These are phyloP conservation scores for Nematopogon swammerdamellus DNA, from an alignment of 2,888 invertebrate species.

Conservation along the genomic window DNA sequence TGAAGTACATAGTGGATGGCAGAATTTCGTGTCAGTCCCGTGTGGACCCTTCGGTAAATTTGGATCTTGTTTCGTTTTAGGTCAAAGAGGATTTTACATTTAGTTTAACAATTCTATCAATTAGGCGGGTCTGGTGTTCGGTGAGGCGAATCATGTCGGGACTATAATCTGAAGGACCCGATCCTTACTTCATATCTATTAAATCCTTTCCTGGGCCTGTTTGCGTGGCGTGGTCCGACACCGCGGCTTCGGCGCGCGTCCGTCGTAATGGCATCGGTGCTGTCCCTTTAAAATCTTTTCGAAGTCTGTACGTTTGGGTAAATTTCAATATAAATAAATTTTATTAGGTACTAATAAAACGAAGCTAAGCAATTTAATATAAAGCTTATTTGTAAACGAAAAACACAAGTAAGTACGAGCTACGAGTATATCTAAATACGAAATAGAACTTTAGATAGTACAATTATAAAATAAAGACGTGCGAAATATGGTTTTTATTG, in stretches of 20 bases:
- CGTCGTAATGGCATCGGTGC: background rate
- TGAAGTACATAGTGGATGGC: too few relatives aligned
- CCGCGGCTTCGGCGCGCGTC: background rate
- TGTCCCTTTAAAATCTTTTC: background rate
- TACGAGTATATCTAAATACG: too few relatives aligned
- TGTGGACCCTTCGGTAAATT: background rate
- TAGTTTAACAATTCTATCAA: background rate
- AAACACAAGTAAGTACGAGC: too few relatives aligned
- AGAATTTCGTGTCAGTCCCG: too few relatives aligned
- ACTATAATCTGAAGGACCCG: background rate
- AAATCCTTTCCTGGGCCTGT: background rate
- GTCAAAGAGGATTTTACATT: background rate
- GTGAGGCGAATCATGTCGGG: background rate
- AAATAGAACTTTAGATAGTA: too few relatives aligned
- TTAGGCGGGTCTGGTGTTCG: background rate
- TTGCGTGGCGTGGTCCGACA: background rate
- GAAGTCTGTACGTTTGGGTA: background rate
- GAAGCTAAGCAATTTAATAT: too few relatives aligned
- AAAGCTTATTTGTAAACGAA: too few relatives aligned
- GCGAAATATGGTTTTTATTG: too few relatives aligned
- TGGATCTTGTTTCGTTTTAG: background rate
- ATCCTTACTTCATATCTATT: background rate
- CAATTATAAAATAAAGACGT: too few relatives aligned
- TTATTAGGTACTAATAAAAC: too few relatives aligned
- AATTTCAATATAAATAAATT: too few relatives aligned